A percentile compares a stretch with the other conserved stretches of the same genome.
phyloP scores from a whole-genome alignment of 92 coral and sea anemone genomes.

The Palythoa grandiflora region DNA sequence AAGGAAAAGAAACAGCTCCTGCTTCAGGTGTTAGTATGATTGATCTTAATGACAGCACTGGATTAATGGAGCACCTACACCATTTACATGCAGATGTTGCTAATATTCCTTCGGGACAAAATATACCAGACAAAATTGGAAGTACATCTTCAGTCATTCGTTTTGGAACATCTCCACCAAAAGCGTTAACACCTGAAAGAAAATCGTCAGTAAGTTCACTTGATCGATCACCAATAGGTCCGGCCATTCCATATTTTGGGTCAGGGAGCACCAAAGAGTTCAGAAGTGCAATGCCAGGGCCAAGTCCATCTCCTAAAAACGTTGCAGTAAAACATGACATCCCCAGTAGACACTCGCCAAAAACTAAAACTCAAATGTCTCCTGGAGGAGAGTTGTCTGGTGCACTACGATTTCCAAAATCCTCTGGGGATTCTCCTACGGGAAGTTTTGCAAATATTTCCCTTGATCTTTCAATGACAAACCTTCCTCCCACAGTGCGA shows the following conservation, averaged over 20 bases:
- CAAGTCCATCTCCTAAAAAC: neutral
- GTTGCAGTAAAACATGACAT: neutral
- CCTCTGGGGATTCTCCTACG: constrained; percentile 43
- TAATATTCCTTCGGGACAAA: constrained; percentile 4
- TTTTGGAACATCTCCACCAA: constrained; percentile 41
- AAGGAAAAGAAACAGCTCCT: neutral
- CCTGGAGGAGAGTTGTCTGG: constrained; percentile 17
- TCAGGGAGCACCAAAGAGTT: neutral
- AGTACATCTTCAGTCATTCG: constrained; percentile 37
- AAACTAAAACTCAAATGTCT: constrained; percentile 12
- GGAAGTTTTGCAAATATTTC: constrained; percentile 55
- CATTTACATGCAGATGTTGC: constrained; percentile 13
- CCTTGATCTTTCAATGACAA: constrained; percentile 81
- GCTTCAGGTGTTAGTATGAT: constrained; percentile 71
- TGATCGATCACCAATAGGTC: constrained; percentile 20
- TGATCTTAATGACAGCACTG: constrained; percentile 83
- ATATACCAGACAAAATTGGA: neutral
- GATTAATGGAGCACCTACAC: constrained; percentile 72
- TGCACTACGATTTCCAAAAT: constrained; percentile 34
- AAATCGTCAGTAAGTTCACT: constrained; percentile 16
- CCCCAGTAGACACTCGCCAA: constrained; percentile 2
- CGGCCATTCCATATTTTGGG: constrained; percentile 12
- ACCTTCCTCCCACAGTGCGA: constrained; percentile 87
- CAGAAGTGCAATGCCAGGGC: neutral
- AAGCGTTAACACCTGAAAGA: constrained; percentile 5